Evolutionary conservation across 2,797 vertebrate genomes (phyloP), one percentile per base, ranked within the genome.

Genomic region (Xenopus petersii): DNA sequence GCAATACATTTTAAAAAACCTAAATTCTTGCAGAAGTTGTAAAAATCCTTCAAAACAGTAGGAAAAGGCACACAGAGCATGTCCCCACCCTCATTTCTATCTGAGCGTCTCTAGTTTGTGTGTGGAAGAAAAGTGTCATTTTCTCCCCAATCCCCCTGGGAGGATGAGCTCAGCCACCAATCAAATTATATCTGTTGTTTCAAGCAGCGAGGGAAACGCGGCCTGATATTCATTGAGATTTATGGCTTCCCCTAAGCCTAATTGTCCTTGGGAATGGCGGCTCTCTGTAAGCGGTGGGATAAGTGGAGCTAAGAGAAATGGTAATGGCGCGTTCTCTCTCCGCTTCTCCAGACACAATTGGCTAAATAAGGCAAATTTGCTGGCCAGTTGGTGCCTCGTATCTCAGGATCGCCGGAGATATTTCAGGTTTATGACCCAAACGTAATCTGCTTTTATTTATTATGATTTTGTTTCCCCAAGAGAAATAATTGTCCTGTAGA

Each of bases 171-270:
- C 84, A 79, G 77, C 84, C 81, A 80, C 86, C 87, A 85, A 82
- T 84, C 89, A 87, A 86, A 88, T 85, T 81, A 81, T 85, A 83
- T 86, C 86, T 88, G 88, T 88, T 88, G 87, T 87, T 86, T 87
- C 86, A 87, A 86, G 88, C 86, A 82, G 85, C 77, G 84, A 85
- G 84, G 85, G 81, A 86, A 82, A 82, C 86, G 84, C 86, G 82
- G 81, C 80, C 79, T 85, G 84, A 86, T 83, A 83, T 81, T 84
- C 84, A 88, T 85, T 84, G 83, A 89, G 89, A 89, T 89, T 84
- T 84, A 90, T 85, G 87, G 83, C 85, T 87, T 91, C 86, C 87
- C 88, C 79, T 82, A 86, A 87, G 87, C 83, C 87, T 87, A 81
- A 86, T 86, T 84, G 85, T 89, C 86, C 82, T 82, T 83, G 79